These are phyloP conservation scores for Erinaceus europaeus DNA, from an alignment of 2,113 vertebrate genomes.

Conservation along the genomic window DNA sequence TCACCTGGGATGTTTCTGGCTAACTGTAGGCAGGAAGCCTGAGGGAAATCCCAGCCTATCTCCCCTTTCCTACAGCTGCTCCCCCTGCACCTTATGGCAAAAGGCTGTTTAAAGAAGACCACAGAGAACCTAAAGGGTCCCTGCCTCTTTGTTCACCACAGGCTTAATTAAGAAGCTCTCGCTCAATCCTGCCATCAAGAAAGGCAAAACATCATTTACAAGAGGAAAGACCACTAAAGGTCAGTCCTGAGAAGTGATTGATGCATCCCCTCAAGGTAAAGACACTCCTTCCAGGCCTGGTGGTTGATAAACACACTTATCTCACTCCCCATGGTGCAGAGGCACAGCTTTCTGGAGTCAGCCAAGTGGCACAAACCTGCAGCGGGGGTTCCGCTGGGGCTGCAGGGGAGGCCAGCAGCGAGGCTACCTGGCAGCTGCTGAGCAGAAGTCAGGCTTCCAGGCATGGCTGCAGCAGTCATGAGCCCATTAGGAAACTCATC, in stretches of 20 bases:
- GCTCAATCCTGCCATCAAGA: slow-evolving; percentile 43
- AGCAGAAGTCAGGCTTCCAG: slow-evolving; percentile 46
- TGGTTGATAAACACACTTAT: slow-evolving; percentile 73
- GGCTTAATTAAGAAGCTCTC: slow-evolving; percentile 57
- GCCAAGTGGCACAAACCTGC: slow-evolving; percentile 60
- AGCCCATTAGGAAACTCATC: slow-evolving; percentile 69
- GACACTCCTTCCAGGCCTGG: slow-evolving; percentile 51
- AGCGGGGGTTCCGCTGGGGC: slow-evolving; percentile 61
- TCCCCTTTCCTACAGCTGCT: background rate
- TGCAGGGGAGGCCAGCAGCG: slow-evolving; percentile 49
- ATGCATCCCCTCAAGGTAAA: slow-evolving; percentile 61
- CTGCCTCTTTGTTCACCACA: background rate
- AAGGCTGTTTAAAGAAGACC: background rate
- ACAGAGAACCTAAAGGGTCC: background rate
- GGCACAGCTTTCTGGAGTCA: slow-evolving; percentile 64
- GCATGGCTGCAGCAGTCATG: slow-evolving; percentile 57
- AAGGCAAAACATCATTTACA: slow-evolving; percentile 69
- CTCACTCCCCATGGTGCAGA: slow-evolving; percentile 60
- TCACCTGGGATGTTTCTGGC: background rate
- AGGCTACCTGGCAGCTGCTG: slow-evolving; percentile 63
- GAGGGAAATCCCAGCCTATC: background rate
- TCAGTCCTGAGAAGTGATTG: slow-evolving; percentile 68
- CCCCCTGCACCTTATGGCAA: background rate
- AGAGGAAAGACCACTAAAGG: slow-evolving; percentile 58
- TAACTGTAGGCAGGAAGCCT: background rate